A percentile compares a stretch with the other conserved stretches of the same genome.
Conservation (phyloP, 2,888 invertebrate species). For the Polydrusus pterygomalis region DNA sequence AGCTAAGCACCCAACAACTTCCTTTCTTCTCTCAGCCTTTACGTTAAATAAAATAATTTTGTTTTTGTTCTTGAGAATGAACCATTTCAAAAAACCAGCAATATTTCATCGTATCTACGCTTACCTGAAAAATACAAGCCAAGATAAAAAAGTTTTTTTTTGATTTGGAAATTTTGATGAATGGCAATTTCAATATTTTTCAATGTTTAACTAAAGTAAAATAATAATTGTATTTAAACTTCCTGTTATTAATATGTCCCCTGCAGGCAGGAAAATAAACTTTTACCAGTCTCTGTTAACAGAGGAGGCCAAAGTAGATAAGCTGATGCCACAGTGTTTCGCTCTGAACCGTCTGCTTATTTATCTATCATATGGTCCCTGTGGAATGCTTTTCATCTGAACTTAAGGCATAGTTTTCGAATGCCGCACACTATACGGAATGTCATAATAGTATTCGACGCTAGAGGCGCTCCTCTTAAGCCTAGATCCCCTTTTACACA, state of each 20-base stretch:
- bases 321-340: slow-evolving; percentile 66
- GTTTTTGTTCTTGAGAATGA: no score
- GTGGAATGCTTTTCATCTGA: slow-evolving; percentile 72
- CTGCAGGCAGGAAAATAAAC: slow-evolving; percentile 35
- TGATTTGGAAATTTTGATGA: no score
- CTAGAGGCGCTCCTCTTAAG: slow-evolving; percentile 56
- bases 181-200: slow-evolving; percentile 1
- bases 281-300: slow-evolving; percentile 41
- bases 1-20: no score
- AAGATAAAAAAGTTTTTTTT: no score
- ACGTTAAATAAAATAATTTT: no score
- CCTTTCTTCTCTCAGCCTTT: no score
- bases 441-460: slow-evolving; percentile 69
- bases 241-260: slow-evolving; percentile 20
- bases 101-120: no score
- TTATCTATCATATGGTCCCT: slow-evolving; percentile 70
- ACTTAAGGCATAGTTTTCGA: slow-evolving; percentile 72
- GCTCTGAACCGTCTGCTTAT: slow-evolving; percentile 69
- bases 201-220: slow-evolving; percentile 1
- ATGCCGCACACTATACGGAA: slow-evolving; percentile 70
- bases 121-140: no score
- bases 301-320: slow-evolving; percentile 57
- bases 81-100: no score
- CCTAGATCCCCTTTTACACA: slow-evolving; percentile 52
- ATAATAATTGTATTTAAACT: slow-evolving; percentile 13